Evolutionary conservation across 2,797 vertebrate genomes (phyloP).

Genomic region (Novumbra hubbsi): DNA sequence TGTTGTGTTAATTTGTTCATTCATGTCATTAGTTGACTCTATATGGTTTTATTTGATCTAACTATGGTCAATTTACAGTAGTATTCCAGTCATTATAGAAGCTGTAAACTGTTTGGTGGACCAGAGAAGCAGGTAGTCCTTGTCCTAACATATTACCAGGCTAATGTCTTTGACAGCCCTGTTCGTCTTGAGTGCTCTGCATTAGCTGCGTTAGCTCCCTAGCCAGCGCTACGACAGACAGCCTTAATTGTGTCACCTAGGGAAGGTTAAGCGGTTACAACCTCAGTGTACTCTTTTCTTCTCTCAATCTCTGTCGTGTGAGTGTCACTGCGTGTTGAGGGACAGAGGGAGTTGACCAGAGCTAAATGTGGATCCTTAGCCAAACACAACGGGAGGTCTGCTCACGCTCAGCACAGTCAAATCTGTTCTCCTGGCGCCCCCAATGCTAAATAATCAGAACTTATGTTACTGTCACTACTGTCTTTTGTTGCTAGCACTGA

Average conservation of each 20-base stretch:
- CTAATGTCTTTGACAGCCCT: conserved; percentile 58
- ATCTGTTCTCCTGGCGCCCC: too few species aligned
- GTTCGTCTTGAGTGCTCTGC: conserved; percentile 54
- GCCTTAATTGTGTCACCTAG: conserved; percentile 19
- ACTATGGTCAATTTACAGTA: neutral
- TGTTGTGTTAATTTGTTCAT: neutral
- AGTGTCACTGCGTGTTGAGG: neutral
- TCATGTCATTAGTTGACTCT: neutral
- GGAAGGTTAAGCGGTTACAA: conserved; percentile 21
- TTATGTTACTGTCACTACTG: too few species aligned
- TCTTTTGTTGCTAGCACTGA: too few species aligned
- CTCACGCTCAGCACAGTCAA: too few species aligned
- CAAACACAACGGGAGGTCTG: neutral
- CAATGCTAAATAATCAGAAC: too few species aligned
- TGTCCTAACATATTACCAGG: conserved; percentile 60
- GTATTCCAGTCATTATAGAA: conserved; percentile 51
- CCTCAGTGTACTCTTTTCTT: conserved; percentile 14
- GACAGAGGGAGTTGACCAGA: neutral
- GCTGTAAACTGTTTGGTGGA: conserved; percentile 61
- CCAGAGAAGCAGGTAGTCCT: conserved; percentile 55
- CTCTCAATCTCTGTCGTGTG: neutral
- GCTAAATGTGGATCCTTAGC: neutral
- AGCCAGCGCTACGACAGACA: conserved; percentile 27
- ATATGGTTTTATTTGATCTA: too few species aligned
- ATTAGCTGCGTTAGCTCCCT: conserved; percentile 25